Evolutionary conservation across 1,140 invertebrate genomes (phyloP).

Genomic region (Chionoecetes opilio): DNA sequence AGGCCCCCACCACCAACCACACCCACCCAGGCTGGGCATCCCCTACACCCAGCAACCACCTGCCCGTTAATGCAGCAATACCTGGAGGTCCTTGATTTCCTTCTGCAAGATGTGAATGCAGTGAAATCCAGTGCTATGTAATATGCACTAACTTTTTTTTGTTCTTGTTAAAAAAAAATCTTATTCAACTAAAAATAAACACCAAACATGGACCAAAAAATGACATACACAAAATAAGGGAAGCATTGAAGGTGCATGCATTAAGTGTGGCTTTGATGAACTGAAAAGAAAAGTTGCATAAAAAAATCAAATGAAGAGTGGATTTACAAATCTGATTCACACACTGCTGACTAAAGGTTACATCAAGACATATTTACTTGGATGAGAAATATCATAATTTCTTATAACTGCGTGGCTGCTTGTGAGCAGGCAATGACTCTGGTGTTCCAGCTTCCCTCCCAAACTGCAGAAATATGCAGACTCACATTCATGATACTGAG

Average conservation of each 20-base stretch:
- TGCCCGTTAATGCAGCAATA: neutral
- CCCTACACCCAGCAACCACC: no score
- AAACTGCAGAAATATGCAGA: neutral
- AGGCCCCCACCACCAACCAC: neutral
- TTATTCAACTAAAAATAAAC: constrained; percentile 15
- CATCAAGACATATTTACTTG: no score
- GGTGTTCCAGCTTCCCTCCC: neutral
- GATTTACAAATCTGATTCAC: neutral
- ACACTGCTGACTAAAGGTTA: neutral
- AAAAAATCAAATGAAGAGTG: neutral
- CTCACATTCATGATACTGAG: neutral
- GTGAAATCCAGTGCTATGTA: neutral
- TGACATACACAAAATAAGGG: neutral
- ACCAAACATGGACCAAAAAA: neutral
- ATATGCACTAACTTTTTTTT: neutral
- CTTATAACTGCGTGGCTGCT: neutral
- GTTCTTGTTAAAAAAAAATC: neutral
- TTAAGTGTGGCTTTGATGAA: neutral
- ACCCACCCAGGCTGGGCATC: neutral
- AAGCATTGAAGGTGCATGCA: constrained; percentile 1
- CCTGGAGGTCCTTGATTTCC: neutral
- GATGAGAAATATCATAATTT: neutral
- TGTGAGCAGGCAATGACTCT: neutral
- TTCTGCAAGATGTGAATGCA: neutral
- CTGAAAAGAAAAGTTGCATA: neutral